phyloP scores from a whole-genome alignment of 2,888 invertebrate genomes.

The Microctonus hyperodae region DNA sequence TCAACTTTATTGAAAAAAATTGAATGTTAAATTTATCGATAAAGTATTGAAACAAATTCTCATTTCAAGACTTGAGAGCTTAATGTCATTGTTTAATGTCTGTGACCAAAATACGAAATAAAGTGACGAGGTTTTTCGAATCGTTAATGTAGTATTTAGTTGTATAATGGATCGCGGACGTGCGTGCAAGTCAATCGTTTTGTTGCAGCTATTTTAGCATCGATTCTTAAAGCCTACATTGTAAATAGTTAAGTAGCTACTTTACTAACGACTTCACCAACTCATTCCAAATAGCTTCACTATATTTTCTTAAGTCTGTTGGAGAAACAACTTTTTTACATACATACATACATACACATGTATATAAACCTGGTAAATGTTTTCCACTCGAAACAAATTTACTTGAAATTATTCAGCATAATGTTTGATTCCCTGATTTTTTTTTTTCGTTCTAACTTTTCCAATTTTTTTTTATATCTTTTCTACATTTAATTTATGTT shows the following conservation, averaged over 20 bases:
- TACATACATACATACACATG: too few relatives aligned
- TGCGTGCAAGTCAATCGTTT: constrained; percentile 15
- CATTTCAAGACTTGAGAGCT: background rate
- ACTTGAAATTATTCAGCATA: background rate
- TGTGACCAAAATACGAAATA: background rate
- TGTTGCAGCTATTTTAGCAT: constrained; percentile 17
- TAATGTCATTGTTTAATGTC: background rate
- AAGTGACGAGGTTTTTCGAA: background rate
- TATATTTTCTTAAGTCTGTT: background rate
- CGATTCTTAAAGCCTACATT: constrained; percentile 8
- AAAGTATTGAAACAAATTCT: background rate
- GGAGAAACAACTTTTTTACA: background rate
- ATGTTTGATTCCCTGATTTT: background rate
- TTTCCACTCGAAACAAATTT: too few relatives aligned
- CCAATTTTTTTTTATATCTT: background rate
- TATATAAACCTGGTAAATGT: too few relatives aligned
- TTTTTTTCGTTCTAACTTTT: background rate
- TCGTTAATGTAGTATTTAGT: background rate
- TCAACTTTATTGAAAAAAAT: background rate
- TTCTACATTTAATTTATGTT: background rate
- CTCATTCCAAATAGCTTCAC: background rate
- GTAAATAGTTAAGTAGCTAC: constrained; percentile 1
- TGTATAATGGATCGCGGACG: constrained; percentile 1
- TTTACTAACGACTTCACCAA: constrained; percentile 7
- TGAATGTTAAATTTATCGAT: background rate